These are phyloP conservation scores for Nymphalis polychloros DNA, from an alignment of 2,888 invertebrate genomes.

Conservation along the genomic window DNA sequence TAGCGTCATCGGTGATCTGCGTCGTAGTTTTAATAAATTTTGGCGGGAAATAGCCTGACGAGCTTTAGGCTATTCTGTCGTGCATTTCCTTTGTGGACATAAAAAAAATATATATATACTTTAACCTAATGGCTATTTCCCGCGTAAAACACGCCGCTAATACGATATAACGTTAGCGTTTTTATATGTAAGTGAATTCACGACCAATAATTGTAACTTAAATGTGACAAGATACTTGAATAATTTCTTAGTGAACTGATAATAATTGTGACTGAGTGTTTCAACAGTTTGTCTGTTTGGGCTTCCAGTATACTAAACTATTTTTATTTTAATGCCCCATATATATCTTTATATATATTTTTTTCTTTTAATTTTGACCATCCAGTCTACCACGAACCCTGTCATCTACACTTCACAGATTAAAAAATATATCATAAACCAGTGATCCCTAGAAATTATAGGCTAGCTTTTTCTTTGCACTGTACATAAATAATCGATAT, in stretches of 20 bases:
- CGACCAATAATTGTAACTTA: slow-evolving; percentile 81
- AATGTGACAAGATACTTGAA: slow-evolving; percentile 67
- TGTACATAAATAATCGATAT: slow-evolving; percentile 62
- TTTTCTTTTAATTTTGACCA: slow-evolving; percentile 38
- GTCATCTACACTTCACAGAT: slow-evolving; percentile 21
- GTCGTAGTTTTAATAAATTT: slow-evolving; percentile 59
- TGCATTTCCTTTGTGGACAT: slow-evolving; percentile 33
- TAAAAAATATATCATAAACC: slow-evolving; percentile 45
- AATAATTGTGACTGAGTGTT: slow-evolving; percentile 77
- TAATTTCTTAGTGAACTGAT: slow-evolving; percentile 77
- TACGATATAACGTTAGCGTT: slow-evolving; percentile 66
- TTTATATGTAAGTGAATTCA: slow-evolving; percentile 72
- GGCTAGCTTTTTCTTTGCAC: slow-evolving; percentile 59
- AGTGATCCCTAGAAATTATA: slow-evolving; percentile 60
- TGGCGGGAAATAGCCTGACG: slow-evolving; percentile 54
- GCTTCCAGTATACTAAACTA: slow-evolving; percentile 77
- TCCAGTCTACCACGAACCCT: slow-evolving; percentile 28
- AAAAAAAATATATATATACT: slow-evolving; percentile 17
- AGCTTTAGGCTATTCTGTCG: slow-evolving; percentile 38
- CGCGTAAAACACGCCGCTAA: slow-evolving; percentile 55
- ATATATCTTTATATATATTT: slow-evolving; percentile 14
- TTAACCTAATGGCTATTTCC: slow-evolving; percentile 48
- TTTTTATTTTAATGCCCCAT: slow-evolving; percentile 62
- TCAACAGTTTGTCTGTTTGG: slow-evolving; percentile 77
- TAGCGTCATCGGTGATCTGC: slow-evolving; percentile 57